A percentile compares a stretch with the other conserved stretches of the same genome.
phyloP scores from a whole-genome alignment of 2,797 vertebrate genomes.

The Pachyuromys duprasi region DNA sequence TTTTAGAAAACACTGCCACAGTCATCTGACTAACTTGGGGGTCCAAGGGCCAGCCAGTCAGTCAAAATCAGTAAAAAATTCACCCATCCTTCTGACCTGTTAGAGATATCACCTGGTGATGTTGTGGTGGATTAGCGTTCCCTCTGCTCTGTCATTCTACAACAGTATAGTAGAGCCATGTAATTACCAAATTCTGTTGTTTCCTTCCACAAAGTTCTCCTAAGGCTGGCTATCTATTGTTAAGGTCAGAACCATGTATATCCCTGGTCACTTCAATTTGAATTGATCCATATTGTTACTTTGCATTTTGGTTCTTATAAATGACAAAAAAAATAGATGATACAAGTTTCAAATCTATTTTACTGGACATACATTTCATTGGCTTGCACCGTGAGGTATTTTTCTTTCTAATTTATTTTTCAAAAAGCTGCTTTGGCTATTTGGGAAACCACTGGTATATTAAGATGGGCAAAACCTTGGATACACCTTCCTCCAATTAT shows the following conservation, averaged over 20 bases:
- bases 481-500: neutral
- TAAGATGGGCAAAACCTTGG: neutral
- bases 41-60: neutral
- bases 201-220: slow-evolving; percentile 25
- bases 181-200: neutral
- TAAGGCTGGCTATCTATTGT: neutral
- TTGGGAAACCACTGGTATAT: slow-evolving; percentile 14
- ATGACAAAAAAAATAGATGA: neutral
- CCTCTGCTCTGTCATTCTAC: neutral
- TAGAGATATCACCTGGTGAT: neutral
- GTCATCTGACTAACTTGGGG: slow-evolving; percentile 29
- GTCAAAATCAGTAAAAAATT: slow-evolving; percentile 5
- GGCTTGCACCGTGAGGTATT: neutral
- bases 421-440: neutral
- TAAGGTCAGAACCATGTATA: neutral
- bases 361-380: neutral
- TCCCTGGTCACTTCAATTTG: neutral
- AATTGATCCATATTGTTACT: slow-evolving; percentile 1
- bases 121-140: neutral
- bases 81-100: neutral
- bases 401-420: neutral
- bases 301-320: neutral
- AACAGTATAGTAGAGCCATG: neutral
- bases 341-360: slow-evolving; percentile 38
- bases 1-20: neutral